These are phyloP conservation scores for Corydoras maculifer DNA, from an alignment of 2,113 vertebrate genomes.

Conservation along the genomic window DNA sequence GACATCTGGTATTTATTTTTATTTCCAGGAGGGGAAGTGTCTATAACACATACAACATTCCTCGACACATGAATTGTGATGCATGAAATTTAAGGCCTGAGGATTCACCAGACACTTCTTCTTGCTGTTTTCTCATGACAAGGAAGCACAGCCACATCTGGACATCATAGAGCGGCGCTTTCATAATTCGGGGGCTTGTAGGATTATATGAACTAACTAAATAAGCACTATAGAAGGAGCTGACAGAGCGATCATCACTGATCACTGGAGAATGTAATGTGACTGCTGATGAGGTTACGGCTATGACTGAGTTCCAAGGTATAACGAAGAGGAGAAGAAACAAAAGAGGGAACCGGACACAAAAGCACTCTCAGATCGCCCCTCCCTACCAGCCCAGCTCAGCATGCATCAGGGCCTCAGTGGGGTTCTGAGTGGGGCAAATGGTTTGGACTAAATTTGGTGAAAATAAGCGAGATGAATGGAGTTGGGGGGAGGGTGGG, in stretches of 20 bases:
- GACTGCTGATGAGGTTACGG: not conserved
- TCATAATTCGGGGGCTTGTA: not conserved
- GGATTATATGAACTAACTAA: not conserved
- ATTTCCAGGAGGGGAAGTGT: slow-evolving; percentile 24
- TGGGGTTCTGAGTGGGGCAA: slow-evolving; percentile 22
- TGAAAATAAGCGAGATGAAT: slow-evolving; percentile 48
- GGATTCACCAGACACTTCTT: slow-evolving; percentile 33
- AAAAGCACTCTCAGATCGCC: slow-evolving; percentile 17
- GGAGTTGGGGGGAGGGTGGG: slow-evolving; percentile 10
- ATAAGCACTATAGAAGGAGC: not conserved
- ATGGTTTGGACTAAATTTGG: slow-evolving; percentile 38
- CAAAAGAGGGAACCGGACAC: not conserved
- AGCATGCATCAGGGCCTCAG: slow-evolving; percentile 16
- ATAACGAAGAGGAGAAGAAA: not conserved
- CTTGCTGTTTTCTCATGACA: slow-evolving; percentile 29
- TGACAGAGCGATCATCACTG: not conserved
- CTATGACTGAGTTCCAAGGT: not conserved
- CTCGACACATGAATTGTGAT: slow-evolving; percentile 39
- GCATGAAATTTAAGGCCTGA: slow-evolving; percentile 38
- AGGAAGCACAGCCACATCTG: slow-evolving; percentile 29
- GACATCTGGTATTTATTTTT: slow-evolving; percentile 43
- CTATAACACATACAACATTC: slow-evolving; percentile 23
- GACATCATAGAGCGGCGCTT: slow-evolving; percentile 17
- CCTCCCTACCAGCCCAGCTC: slow-evolving; percentile 3
- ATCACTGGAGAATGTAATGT: not conserved